Percentiles rank a stretch among this genome's conserved stretches.
phyloP scores from a whole-genome alignment of 2,797 vertebrate species.

The Hypotaenidia okinawae region DNA sequence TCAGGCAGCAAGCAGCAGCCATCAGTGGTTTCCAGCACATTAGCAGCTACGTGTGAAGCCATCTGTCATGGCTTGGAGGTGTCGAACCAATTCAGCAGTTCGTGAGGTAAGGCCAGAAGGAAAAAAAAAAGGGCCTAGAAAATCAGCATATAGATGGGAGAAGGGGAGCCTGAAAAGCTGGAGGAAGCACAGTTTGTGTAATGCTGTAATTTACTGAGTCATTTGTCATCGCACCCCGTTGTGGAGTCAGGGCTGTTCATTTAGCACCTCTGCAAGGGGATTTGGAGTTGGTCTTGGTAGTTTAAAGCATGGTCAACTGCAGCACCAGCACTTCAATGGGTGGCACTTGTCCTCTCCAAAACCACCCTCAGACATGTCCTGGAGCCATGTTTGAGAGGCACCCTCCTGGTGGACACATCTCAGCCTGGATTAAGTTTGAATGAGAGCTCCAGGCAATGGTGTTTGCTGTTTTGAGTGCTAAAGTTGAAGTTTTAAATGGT shows the following conservation, averaged over 20 bases:
- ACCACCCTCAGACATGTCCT: background rate
- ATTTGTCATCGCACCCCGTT: rapidly evolving
- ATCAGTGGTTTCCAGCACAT: constrained; percentile 14
- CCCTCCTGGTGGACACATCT: background rate
- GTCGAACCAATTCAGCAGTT: background rate
- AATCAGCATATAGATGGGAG: background rate
- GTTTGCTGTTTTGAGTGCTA: background rate
- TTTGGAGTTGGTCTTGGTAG: background rate
- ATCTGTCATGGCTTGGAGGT: constrained; percentile 33
- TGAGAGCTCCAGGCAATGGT: background rate
- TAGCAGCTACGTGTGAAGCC: constrained; percentile 8
- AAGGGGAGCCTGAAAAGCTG: background rate
- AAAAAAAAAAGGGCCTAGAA: background rate
- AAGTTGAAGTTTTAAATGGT: background rate
- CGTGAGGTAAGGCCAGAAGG: constrained; percentile 6
- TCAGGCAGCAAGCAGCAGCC: background rate
- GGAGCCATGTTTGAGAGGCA: background rate
- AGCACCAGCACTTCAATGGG: background rate
- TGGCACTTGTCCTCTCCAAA: background rate
- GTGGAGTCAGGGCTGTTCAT: background rate
- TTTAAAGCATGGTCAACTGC: background rate
- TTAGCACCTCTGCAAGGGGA: background rate
- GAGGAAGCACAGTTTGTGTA: background rate
- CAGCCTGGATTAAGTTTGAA: background rate
- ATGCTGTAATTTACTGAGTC: background rate